Evolutionary conservation across 2,888 invertebrate genomes (phyloP), one percentile per base, ranked within the genome.

Genomic region (Rhagonycha fulva): DNA sequence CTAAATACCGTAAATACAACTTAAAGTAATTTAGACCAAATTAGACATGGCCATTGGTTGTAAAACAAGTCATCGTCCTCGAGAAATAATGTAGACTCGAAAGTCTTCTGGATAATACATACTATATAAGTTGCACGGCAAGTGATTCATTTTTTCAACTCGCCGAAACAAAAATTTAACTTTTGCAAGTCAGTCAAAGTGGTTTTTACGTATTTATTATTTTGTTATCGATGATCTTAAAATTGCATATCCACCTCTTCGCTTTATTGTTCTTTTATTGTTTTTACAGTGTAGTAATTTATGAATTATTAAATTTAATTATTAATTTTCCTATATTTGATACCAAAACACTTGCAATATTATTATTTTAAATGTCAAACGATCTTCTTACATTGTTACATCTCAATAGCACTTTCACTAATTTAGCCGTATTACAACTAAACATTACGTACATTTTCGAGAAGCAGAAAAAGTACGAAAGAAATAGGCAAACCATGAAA

Each of bases 51-150:
- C 63, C 63, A 66, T 66, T 66, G 63, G 26, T 66, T 66, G 63
- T 66, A 66, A 66, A 66, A 26, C 23, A 66, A 66, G 63, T 66
- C 63, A 66, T 66, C 63, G 63, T 66, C 63, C 63, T 66, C 47
- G 47, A 47, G 47, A 47, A 47, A 47, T 47, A 47, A 47, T 47
- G 47, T n/a, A 47, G 47, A 47, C 47, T 47, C n/a, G 47, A 47
- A 47, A 47, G 47, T 47, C 7, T 47, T 47, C 47, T n/a, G 47
- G 47, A 47, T 47, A 47, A 47, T 47, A n/a, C 47, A n/a, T 47
- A 47, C n/a, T n/a, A 47, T 2, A 7, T 26, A 19, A 26, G 47
- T 47, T 47, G n/a, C 47, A n/a, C n/a, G 3, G 47, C 47, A 47
- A 47, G 47, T 47, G n/a, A 32, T 32, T 32, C 32, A 32, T 12